phyloP scores from a whole-genome alignment of 2,888 invertebrate genomes.

The Andrena bucephala region DNA sequence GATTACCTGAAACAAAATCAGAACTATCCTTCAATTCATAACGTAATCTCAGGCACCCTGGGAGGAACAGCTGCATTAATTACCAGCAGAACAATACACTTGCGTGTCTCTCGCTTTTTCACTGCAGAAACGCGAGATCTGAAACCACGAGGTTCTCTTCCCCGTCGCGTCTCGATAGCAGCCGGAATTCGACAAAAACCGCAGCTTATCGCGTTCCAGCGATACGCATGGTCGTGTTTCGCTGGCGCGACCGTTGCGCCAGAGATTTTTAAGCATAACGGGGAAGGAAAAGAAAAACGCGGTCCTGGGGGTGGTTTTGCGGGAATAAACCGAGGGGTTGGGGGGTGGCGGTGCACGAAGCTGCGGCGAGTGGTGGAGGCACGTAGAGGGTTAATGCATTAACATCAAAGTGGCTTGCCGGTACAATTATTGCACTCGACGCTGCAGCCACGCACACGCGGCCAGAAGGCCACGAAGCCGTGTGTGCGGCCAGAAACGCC shows the following conservation, averaged over 20 bases:
- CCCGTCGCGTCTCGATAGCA: not conserved
- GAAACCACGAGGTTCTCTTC: not conserved
- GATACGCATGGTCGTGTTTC: not conserved
- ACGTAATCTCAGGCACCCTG: not conserved
- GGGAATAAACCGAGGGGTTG: slow-evolving; percentile 15
- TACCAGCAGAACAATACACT: not conserved
- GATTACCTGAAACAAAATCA: not conserved
- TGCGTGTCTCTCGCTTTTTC: not conserved
- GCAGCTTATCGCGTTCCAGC: not conserved
- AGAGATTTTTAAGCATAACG: slow-evolving; percentile 32
- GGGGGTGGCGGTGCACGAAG: slow-evolving; percentile 35
- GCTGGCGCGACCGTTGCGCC: slow-evolving; percentile 1
- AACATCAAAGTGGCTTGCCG: slow-evolving; percentile 82
- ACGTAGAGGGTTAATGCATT: slow-evolving; percentile 81
- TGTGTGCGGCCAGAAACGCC: slow-evolving; percentile 45
- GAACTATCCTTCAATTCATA: not conserved
- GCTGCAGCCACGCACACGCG: slow-evolving; percentile 58
- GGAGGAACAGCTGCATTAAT: not conserved
- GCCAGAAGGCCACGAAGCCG: slow-evolving; percentile 18
- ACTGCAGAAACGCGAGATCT: not conserved
- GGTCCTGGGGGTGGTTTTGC: not conserved
- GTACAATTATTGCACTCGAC: slow-evolving; percentile 82
- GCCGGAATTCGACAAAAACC: not conserved
- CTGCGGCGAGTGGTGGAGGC: slow-evolving; percentile 60
- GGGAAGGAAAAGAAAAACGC: slow-evolving; percentile 20